Conservation (phyloP, 2,888 invertebrate species). For the Drosophila rellima region DNA sequence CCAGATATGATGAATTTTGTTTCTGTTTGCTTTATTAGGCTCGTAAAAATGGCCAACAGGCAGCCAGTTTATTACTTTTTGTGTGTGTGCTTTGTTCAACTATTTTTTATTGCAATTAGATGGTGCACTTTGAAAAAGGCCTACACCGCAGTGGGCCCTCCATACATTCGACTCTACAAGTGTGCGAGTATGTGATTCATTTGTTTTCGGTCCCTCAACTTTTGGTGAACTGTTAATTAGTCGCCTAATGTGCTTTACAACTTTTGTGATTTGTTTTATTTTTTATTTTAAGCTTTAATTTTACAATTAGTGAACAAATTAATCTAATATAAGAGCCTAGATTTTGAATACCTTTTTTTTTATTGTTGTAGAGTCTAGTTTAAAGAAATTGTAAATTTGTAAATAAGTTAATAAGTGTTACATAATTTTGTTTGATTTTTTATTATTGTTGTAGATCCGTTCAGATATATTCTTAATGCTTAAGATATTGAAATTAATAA, state of each 20-base stretch:
- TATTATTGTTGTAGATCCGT: too few species aligned
- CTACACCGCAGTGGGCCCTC: constrained; percentile 3
- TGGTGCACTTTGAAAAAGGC: constrained; percentile 34
- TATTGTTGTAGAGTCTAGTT: background rate
- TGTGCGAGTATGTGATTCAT: background rate
- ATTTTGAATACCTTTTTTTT: background rate
- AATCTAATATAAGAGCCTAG: constrained; percentile 5
- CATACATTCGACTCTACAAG: background rate
- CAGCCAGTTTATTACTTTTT: constrained; percentile 54
- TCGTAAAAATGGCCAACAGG: constrained; percentile 62
- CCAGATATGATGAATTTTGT: constrained; percentile 77
- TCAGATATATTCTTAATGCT: too few species aligned
- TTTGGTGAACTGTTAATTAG: constrained; percentile 60
- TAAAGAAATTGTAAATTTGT: background rate
- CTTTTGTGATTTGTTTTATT: constrained; percentile 25
- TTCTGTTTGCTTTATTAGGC: constrained; percentile 64
- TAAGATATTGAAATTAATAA: too few species aligned
- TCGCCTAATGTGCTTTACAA: constrained; percentile 49
- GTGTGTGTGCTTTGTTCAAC: constrained; percentile 56
- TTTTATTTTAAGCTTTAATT: constrained; percentile 18
- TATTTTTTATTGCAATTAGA: constrained; percentile 71
- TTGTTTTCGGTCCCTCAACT: constrained; percentile 35
- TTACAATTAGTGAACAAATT: constrained; percentile 23
- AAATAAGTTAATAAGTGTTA: background rate
- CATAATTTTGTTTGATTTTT: too few species aligned